Evolutionary conservation across 2,888 invertebrate species (phyloP).

Genomic region (Trachelus iudaicus): DNA sequence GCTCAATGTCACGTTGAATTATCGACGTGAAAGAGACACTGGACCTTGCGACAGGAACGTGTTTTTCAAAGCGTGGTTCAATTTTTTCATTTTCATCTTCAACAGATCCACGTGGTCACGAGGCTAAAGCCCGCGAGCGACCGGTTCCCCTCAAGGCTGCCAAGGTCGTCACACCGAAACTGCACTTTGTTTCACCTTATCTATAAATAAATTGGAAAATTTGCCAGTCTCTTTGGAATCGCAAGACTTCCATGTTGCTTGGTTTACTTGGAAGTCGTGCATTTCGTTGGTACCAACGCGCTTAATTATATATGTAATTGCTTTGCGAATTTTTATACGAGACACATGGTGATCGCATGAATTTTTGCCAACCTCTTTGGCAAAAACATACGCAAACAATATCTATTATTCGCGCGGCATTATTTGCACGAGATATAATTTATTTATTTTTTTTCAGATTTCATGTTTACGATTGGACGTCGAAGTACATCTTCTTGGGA

Average conservation of each 20-base stretch:
- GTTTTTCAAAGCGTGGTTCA: neutral
- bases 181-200: neutral
- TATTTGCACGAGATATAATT: neutral
- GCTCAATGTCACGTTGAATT: neutral
- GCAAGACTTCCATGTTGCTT: neutral
- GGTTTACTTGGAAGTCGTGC: conserved; percentile 8
- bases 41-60: neutral
- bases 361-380: no score
- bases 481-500: neutral
- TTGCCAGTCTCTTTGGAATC: neutral
- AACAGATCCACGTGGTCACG: conserved; percentile 29
- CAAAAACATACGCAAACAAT: neutral
- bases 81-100: neutral
- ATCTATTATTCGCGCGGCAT: neutral
- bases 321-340: neutral
- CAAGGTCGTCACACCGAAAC: conserved; percentile 36
- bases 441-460: neutral
- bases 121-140: conserved; percentile 34
- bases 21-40: neutral
- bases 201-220: conserved; percentile 3
- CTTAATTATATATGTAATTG: neutral
- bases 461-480: neutral
- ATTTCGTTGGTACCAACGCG: conserved; percentile 18
- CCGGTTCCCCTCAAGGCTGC: conserved; percentile 32
- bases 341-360: neutral